Conservation (phyloP, 2,797 vertebrate genomes). For the Myotis pilosus region DNA sequence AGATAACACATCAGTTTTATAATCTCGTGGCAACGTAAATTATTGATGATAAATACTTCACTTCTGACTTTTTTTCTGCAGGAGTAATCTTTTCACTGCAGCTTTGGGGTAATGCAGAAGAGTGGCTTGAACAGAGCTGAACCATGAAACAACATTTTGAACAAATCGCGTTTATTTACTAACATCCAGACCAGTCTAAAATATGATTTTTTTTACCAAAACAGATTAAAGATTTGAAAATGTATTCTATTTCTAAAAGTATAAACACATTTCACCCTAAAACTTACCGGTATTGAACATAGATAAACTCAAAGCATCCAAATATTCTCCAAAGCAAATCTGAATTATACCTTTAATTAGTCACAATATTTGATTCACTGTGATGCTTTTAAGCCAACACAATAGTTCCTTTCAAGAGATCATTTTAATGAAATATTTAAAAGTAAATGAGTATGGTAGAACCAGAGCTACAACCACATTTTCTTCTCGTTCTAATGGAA, state of each 20-base stretch:
- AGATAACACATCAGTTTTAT: slow-evolving; percentile 56
- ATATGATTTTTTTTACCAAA: not conserved
- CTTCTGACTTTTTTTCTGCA: slow-evolving; percentile 22
- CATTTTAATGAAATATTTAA: slow-evolving; percentile 52
- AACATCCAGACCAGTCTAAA: slow-evolving; percentile 28
- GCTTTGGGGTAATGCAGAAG: not conserved
- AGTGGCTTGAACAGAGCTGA: not conserved
- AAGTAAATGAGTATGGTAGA: slow-evolving; percentile 24
- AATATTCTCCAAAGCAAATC: slow-evolving; percentile 49
- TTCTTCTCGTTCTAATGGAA: slow-evolving; percentile 9
- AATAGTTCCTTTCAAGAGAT: slow-evolving; percentile 31
- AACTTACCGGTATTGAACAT: not conserved
- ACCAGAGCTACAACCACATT: not conserved
- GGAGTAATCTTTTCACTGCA: not conserved
- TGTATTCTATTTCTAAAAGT: not conserved
- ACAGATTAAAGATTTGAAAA: slow-evolving; percentile 24
- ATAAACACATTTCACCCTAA: slow-evolving; percentile 21
- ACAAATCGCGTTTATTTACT: slow-evolving; percentile 41
- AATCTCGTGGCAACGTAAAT: slow-evolving; percentile 47
- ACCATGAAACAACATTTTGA: slow-evolving; percentile 33
- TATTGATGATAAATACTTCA: slow-evolving; percentile 36
- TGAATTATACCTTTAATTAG: slow-evolving; percentile 45
- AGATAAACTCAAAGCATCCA: not conserved
- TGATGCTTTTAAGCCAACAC: slow-evolving; percentile 14
- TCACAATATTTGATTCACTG: slow-evolving; percentile 22